Base-by-base conservation (phyloP, 2,113 vertebrate species). In the Falcunculus frontatus region DNA sequence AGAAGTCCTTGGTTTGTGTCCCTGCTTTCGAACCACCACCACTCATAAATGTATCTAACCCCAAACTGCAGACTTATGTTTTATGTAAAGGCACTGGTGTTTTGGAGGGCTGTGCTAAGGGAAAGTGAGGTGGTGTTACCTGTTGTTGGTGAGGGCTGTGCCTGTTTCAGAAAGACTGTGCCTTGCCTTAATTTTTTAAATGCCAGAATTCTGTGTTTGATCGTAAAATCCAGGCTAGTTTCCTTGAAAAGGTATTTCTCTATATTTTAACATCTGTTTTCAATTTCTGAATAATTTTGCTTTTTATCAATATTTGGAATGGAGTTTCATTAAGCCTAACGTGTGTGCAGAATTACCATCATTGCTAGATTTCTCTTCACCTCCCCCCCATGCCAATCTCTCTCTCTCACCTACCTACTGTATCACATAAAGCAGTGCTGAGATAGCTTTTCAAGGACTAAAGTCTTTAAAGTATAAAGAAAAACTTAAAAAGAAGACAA, bases 381-480 rank as follows among this genome's bases (percentile, higher is more conserved):
- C 11, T 49, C 27, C 17, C 26, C 7, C 2, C 9, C 17, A 7
- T 4, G 6, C 26, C 13, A 27, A 15, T 49, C 23, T 94, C 41
- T 79, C 25, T 80, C 22, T 72, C n/a, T 73, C 52, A 65, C 13
- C 35, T 93, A 7, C 53, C 33, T 88, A 8, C 37, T 42, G 3
- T 63, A 69, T 81, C 77, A 70, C 42, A 87, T 14, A 84, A 49
- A 94, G 25, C 7, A 82, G 25, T 6, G 1, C 21, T 70, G 60
- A 69, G 44, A 67, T 64, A 52, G 20, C 11, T 87, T 94, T 95
- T 87, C n/a, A 93, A 59, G 59, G 39, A 80, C 63, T 84, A 64
- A 90, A 90, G 29, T 76, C 53, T 89, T 91, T 84, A 46, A 84
- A 87, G 19, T 74, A 93, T 72, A 96, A 95, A 96, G 49, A 46